phyloP scores from a whole-genome alignment of 2,113 vertebrate species.

The Ctenodactylus gundi region DNA sequence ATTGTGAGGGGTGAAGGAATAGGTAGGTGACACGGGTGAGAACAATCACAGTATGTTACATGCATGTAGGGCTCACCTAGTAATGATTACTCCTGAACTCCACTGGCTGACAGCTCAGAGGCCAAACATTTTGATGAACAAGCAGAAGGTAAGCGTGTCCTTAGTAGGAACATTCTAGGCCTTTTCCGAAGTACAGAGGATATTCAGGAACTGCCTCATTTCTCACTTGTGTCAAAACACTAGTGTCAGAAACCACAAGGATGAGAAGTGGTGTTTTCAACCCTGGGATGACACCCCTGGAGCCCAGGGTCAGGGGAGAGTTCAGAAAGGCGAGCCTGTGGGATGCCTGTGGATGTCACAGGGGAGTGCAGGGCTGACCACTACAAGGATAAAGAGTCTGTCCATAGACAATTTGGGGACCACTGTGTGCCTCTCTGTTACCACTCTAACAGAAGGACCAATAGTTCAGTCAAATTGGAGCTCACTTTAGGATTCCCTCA shows the following conservation, averaged over 20 bases:
- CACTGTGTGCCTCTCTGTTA: too few relatives aligned
- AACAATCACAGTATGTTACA: background rate
- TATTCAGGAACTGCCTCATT: background rate
- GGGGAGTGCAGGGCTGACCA: too few relatives aligned
- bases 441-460: too few relatives aligned
- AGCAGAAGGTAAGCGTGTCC: background rate
- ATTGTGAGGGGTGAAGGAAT: background rate
- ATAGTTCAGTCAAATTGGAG: too few relatives aligned
- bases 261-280: background rate
- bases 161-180: background rate
- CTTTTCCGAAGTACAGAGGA: background rate
- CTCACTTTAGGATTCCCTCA: too few relatives aligned
- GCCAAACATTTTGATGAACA: constrained; percentile 32
- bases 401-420: too few relatives aligned
- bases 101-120: constrained; percentile 46
- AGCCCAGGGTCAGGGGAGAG: too few relatives aligned
- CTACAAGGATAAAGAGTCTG: too few relatives aligned
- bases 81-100: constrained; percentile 54
- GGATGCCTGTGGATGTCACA: too few relatives aligned
- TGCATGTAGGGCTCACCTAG: background rate
- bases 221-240: background rate
- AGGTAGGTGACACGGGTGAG: background rate
- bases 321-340: too few relatives aligned
- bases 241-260: background rate
- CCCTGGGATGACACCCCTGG: background rate